These are phyloP conservation scores for Carassius carassius DNA, from an alignment of 2,113 vertebrate genomes.

Conservation along the genomic window DNA sequence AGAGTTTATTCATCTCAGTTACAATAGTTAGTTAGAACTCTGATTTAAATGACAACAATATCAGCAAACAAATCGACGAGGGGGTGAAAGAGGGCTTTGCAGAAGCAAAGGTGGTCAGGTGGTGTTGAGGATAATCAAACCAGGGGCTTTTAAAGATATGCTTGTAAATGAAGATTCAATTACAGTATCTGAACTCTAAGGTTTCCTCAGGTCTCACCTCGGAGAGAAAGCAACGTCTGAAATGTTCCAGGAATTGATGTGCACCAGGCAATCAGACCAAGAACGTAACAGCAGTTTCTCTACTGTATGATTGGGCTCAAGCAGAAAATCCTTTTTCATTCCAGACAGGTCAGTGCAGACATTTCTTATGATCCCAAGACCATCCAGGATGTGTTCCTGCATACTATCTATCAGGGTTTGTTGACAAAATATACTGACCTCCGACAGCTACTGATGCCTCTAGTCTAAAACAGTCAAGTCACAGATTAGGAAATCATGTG, in stretches of 20 bases:
- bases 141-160: constrained; percentile 49
- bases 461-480: constrained; percentile 13
- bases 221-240: neutral
- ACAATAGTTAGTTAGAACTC: neutral
- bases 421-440: constrained; percentile 35
- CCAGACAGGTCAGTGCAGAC: neutral
- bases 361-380: no score
- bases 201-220: neutral
- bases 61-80: constrained; percentile 48
- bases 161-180: constrained; percentile 38
- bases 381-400: neutral
- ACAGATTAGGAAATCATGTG: constrained; percentile 32
- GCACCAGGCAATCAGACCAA: constrained; percentile 8
- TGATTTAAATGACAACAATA: constrained; percentile 45
- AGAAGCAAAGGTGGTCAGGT: constrained; percentile 37
- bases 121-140: constrained; percentile 42
- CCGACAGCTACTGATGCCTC: constrained; percentile 4
- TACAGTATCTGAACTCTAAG: neutral
- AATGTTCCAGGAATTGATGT: constrained; percentile 36
- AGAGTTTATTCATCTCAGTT: no score
- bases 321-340: constrained; percentile 28
- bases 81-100: constrained; percentile 26
- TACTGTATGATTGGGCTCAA: constrained; percentile 40
- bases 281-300: constrained; percentile 29
- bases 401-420: neutral